Evolutionary conservation across 2,888 invertebrate genomes (phyloP), one percentile per base, ranked within the genome.

Genomic region (Dynastes tityus): DNA sequence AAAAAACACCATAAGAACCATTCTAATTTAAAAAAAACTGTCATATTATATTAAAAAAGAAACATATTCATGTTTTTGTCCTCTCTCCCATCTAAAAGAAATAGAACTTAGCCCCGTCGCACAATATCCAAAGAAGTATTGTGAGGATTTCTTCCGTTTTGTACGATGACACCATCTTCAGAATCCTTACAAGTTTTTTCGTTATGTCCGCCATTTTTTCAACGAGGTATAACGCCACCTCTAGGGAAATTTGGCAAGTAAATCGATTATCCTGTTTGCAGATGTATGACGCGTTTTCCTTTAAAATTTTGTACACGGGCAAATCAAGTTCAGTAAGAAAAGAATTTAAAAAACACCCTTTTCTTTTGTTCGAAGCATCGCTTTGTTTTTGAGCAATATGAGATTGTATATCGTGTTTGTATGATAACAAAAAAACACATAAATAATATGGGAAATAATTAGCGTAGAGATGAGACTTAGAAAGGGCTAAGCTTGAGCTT

Each of bases 401-500:
- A 68, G 11, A 68, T 27, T 27, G 49, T 16, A 37, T 45, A 27
- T 22, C 65, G 37, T 8, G 40, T 32, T 32, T 13, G 8, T 45
- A 68, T 49, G 13, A 68, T 22, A 16, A 22, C 6, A 49, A 68
- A 22, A 29, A 68, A 49, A 49, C 29, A 32, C 51, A 65, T 76
- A 76, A 76, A 76, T 64, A 76, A 64, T 51, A 40, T 68, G 64
- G 55, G 67, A 58, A 68, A 64, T n/a, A 40, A 37, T 2, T n/a
- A 73, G 11, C 22, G 51, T 53, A 32, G 53, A 6, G 29, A 68
- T 11, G 45, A 45, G 45, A 58, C n/a, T 71, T 16, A 61, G 37
- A 58, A 11, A 13, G 6, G 58, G 61, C 71, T 79, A 80, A n/a
- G 80, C 80, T 76, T 80, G 78, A 16, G 80, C 80, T 76, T 80